Percentiles rank a stretch among this genome's conserved stretches.
Evolutionary conservation across 2,113 vertebrate genomes (phyloP).

Genomic region (Nymphicus hollandicus): DNA sequence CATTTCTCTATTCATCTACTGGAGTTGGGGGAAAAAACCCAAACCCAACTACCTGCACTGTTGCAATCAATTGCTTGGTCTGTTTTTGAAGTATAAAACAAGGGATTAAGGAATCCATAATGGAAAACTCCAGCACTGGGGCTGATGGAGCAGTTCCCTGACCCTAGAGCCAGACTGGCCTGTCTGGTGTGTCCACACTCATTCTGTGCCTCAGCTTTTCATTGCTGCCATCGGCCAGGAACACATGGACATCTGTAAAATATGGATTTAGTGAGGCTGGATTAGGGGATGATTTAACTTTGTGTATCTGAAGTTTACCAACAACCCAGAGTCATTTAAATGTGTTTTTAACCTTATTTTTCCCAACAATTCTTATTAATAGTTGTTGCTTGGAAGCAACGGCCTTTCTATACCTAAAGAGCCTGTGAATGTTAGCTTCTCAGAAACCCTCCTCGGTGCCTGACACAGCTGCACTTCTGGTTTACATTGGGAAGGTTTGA

Average conservation of each 20-base stretch:
- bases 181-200: neutral
- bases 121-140: neutral
- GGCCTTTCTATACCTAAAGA: neutral
- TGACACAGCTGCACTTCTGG: slow-evolving; percentile 18
- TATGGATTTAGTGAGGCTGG: neutral
- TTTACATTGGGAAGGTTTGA: slow-evolving; percentile 24
- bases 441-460: neutral
- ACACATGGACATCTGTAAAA: neutral
- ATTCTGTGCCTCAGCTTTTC: neutral
- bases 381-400: neutral
- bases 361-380: neutral
- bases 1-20: neutral
- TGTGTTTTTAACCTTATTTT: neutral
- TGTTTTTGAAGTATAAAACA: neutral
- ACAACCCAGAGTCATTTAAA: neutral
- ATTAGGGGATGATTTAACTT: neutral
- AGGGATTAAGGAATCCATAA: neutral
- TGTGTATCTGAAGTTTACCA: neutral
- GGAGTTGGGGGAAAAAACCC: rapidly evolving
- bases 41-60: neutral
- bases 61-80: neutral
- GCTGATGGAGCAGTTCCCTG: neutral
- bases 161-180: neutral
- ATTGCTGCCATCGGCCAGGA: neutral
- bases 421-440: neutral